Percentiles rank a stretch among this genome's conserved stretches.
Evolutionary conservation across 2,113 vertebrate genomes (phyloP).

Genomic region (Furnarius figulus): DNA sequence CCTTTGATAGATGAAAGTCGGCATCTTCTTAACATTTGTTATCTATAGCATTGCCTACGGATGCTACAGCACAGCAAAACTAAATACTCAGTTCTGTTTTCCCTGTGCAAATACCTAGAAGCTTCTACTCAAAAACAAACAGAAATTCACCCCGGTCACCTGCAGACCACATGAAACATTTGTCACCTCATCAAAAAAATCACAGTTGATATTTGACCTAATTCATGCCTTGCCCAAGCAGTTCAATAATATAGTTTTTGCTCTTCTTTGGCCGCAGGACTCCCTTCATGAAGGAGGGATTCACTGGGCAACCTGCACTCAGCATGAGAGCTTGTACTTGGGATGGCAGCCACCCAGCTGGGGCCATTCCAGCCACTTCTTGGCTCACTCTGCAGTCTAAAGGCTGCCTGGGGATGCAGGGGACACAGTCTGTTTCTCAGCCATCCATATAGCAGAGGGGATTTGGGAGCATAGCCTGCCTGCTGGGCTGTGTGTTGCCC

Average conservation of each 20-base stretch:
- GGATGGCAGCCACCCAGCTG: neutral
- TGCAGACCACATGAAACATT: neutral
- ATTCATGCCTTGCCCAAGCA: neutral
- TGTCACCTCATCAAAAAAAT: neutral
- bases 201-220: neutral
- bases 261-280: neutral
- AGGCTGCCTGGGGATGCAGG: neutral
- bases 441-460: neutral
- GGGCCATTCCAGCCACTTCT: neutral
- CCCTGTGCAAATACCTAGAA: neutral
- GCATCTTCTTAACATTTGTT: neutral
- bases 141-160: neutral
- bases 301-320: fast-evolving
- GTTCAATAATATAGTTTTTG: neutral
- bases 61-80: neutral
- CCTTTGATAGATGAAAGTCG: neutral
- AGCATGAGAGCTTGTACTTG: fast-evolving
- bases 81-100: neutral
- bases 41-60: neutral
- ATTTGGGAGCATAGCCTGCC: neutral
- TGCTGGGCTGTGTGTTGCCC: neutral
- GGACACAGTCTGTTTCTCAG: fast-evolving
- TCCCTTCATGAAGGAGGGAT: neutral
- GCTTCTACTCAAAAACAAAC: neutral
- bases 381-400: neutral